Evolutionary conservation across 2,888 invertebrate genomes (phyloP).

Genomic region (Hypercompe scribonia): DNA sequence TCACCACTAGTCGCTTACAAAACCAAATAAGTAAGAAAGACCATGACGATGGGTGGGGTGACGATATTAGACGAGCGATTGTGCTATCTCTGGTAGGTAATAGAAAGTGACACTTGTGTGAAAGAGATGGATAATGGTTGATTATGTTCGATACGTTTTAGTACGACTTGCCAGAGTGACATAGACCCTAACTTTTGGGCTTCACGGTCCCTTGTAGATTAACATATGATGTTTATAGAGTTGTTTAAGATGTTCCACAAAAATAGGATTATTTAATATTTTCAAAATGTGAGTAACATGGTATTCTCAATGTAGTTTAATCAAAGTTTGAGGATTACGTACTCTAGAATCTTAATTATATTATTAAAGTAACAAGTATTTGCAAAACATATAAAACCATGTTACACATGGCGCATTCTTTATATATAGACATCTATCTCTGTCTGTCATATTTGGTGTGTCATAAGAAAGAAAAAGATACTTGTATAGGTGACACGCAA

Average conservation of each 20-base stretch:
- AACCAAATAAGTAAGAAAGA: conserved; percentile 64
- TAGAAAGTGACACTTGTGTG: conserved; percentile 28
- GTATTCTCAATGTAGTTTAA: background rate
- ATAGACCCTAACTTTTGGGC: fast-evolving
- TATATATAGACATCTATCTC: conserved; percentile 23
- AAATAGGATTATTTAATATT: background rate
- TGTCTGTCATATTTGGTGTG: conserved; percentile 16
- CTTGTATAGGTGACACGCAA: background rate
- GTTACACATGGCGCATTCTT: background rate
- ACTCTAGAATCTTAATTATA: background rate
- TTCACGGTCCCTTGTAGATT: background rate
- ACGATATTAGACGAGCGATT: conserved; percentile 60
- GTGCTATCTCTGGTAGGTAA: conserved; percentile 32
- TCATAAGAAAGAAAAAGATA: conserved; percentile 29
- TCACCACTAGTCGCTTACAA: conserved; percentile 60
- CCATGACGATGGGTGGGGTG: conserved; percentile 65
- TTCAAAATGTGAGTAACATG: background rate
- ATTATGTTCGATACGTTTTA: conserved; percentile 61
- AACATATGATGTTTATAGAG: background rate
- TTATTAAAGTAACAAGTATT: background rate
- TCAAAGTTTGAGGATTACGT: background rate
- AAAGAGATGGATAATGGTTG: conserved; percentile 65
- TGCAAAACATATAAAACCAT: background rate
- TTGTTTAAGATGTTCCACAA: background rate
- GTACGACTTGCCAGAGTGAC: background rate